Evolutionary conservation across 2,888 invertebrate genomes (phyloP).

Genomic region (Sylvicola cinctus): DNA sequence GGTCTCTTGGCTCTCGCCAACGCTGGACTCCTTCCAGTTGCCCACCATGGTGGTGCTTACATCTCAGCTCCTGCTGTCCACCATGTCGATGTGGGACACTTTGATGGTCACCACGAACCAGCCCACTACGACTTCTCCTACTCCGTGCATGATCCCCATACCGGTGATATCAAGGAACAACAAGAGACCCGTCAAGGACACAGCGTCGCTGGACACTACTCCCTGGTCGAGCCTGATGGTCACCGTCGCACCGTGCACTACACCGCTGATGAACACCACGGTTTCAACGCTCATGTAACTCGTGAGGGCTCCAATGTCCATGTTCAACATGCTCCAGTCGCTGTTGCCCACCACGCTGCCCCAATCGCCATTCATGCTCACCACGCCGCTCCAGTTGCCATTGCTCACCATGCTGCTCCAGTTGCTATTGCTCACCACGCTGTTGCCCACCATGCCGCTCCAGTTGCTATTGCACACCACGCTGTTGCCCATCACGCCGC

Average conservation of each 20-base stretch:
- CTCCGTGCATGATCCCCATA: conserved; percentile 27
- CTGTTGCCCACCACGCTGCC: neutral
- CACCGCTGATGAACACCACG: conserved; percentile 28
- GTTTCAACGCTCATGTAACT: conserved; percentile 31
- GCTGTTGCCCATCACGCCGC: neutral
- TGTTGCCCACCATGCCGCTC: neutral
- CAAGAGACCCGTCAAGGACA: conserved; percentile 30
- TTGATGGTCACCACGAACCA: conserved; percentile 17
- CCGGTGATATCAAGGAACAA: conserved; percentile 31
- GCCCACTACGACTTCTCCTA: conserved; percentile 28
- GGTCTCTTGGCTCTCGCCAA: neutral
- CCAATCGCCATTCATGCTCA: neutral
- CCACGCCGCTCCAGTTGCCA: conserved; percentile 4
- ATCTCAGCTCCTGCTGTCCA: neutral
- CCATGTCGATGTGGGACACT: neutral
- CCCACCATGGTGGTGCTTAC: neutral
- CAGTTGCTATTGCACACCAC: neutral
- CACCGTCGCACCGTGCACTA: conserved; percentile 30
- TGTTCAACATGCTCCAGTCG: conserved; percentile 11
- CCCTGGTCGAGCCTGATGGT: conserved; percentile 31
- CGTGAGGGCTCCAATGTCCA: conserved; percentile 26
- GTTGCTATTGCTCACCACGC: neutral
- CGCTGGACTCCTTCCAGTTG: neutral
- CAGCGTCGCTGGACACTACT: conserved; percentile 29
- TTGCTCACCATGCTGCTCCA: neutral